Base-by-base conservation (phyloP, 2,797 vertebrate genomes). In the Periophthalmus magnuspinnatus region DNA sequence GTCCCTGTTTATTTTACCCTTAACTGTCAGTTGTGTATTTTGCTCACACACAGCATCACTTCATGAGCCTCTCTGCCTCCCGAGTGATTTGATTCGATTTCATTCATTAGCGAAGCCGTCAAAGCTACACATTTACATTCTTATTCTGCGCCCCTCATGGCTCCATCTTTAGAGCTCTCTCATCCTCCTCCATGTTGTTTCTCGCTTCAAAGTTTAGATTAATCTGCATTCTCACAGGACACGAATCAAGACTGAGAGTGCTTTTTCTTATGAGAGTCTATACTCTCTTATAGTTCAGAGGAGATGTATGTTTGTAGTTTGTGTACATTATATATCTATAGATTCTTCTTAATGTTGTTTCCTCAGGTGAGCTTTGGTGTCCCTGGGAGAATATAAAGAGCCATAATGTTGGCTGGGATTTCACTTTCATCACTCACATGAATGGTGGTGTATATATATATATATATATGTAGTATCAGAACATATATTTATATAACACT, bases 331-430 rank as follows among this genome's bases (percentile, higher is more conserved):
- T 28, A 82, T 84, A 88, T 77, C 81, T 78, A 68, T 79, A 74
- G 79, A 81, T 77, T 71, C 62, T 82, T 85, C 41, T 85, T 78
- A 79, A 83, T 36, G 78, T 68, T 34, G 77, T 6, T 32, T 87
- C 86, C 81, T 69, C 75, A 81, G 84, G 79, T 66, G 84, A 63
- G 70, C 88, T 86, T 90, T 88, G 87, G 88, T 79, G 84, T 85
- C 85, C 81, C 81, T 75, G 70, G 56, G 76, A 79, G 81, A 83
- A 84, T 79, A 75, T 73, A 86, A 86, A 82, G 77, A 54, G 65
- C 63, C 77, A 62, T 57, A 71, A 72, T 78, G 78, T 85, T 84
- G 70, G 71, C 71, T 70, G 82, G 75, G 81, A 83, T 77, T 81
- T 72, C 76, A 67, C 80, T 86, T 89, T 86, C 83, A 79, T 85